Conservation (phyloP, 2,797 vertebrate genomes). For the Coregonus ussuriensis region DNA sequence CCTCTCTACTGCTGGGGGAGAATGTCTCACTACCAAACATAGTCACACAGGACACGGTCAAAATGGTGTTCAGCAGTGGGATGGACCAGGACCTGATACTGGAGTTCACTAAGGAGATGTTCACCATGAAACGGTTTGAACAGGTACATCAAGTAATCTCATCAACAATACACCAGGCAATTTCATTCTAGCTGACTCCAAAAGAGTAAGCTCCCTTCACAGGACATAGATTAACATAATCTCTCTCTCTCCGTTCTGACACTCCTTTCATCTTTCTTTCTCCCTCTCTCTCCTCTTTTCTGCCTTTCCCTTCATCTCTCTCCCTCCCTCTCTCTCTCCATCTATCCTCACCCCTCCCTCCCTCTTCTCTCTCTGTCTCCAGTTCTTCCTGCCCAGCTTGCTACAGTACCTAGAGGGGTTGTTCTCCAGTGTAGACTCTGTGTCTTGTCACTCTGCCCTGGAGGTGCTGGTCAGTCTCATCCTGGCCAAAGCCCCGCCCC, state of each 20-base stretch:
- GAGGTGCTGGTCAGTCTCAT: conserved; percentile 86
- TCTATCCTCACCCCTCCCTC: neutral
- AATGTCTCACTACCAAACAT: conserved; percentile 78
- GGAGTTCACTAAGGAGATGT: conserved; percentile 89
- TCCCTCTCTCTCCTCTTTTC: no score
- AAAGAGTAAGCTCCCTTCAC: neutral
- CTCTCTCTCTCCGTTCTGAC: neutral
- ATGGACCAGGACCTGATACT: conserved; percentile 80
- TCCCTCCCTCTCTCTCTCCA: neutral
- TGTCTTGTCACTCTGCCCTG: conserved; percentile 70
- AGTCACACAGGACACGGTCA: conserved; percentile 77
- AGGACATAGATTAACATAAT: neutral
- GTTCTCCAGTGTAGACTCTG: conserved; percentile 68
- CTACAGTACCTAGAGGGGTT: conserved; percentile 80
- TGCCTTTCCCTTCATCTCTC: neutral
- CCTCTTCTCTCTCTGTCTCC: conserved; percentile 19
- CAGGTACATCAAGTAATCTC: conserved; percentile 68
- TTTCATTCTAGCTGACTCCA: neutral
- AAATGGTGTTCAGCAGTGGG: conserved; percentile 86
- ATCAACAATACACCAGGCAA: no score
- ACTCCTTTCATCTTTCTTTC: neutral
- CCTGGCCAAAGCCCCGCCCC: conserved; percentile 90
- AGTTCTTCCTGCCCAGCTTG: conserved; percentile 90
- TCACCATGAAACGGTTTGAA: conserved; percentile 92
- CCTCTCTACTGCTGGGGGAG: conserved; percentile 85